Evolutionary conservation across 2,797 vertebrate genomes (phyloP).

Genomic region (Capromys pilorides): DNA sequence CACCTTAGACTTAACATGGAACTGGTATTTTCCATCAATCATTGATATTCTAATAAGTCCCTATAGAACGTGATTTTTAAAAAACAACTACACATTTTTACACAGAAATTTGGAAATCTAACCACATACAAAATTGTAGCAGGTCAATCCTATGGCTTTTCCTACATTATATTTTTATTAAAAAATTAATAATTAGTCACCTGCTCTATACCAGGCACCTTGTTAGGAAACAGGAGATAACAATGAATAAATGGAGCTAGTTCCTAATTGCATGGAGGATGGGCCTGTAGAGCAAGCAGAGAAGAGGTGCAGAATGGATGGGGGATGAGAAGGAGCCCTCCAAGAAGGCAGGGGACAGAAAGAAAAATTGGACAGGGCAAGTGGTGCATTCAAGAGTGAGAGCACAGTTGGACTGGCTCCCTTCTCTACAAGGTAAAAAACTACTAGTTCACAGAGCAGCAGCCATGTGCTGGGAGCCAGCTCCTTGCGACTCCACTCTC

Average conservation of each 20-base stretch:
- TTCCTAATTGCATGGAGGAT: neutral
- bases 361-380: neutral
- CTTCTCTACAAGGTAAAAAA: neutral
- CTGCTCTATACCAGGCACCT: neutral
- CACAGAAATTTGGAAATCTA: no score
- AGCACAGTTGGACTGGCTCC: neutral
- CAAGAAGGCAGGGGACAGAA: neutral
- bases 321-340: neutral
- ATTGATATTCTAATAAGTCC: no score
- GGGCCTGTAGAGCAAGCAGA: neutral
- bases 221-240: neutral
- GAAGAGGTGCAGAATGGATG: neutral
- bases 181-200: no score
- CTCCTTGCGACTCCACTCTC: neutral
- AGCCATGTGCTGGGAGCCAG: neutral
- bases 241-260: neutral
- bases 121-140: no score
- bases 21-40: no score
- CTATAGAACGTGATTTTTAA: no score
- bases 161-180: no score
- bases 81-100: no score
- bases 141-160: no score
- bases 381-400: neutral
- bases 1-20: no score
- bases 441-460: neutral